phyloP scores from a whole-genome alignment of 53 echinoderm and acorn worm species.

The Apostichopus leukothele region DNA sequence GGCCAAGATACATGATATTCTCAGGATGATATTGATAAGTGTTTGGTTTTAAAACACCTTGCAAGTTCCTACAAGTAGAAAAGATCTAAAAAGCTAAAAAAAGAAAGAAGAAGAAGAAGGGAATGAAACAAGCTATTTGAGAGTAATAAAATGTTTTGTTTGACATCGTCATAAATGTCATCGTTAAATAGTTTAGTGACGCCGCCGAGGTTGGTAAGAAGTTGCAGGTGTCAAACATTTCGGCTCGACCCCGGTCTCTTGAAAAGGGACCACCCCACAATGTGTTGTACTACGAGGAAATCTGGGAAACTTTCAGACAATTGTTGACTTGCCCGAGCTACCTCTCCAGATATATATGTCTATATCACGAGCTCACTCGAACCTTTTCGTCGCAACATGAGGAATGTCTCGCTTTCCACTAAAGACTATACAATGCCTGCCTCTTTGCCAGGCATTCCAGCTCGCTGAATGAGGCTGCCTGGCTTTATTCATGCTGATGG shows the following conservation, averaged over 20 bases:
- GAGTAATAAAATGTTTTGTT: not conserved
- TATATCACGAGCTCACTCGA: not conserved
- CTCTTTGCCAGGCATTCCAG: not conserved
- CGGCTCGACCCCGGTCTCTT: constrained; percentile 17
- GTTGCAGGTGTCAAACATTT: constrained; percentile 22
- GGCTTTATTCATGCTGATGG: not conserved
- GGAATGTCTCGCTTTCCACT: constrained; percentile 25
- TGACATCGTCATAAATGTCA: constrained; percentile 6
- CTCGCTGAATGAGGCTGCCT: not conserved
- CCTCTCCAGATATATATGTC: too few relatives aligned
- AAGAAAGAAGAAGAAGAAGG: too few relatives aligned
- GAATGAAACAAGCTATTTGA: too few relatives aligned
- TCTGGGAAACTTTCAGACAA: too few relatives aligned
- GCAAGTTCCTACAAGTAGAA: too few relatives aligned
- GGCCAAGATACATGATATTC: too few relatives aligned
- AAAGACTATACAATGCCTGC: not conserved
- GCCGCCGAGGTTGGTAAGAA: not conserved
- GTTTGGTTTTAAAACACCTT: too few relatives aligned
- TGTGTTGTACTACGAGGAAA: constrained; percentile 7
- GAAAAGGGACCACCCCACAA: constrained; percentile 21
- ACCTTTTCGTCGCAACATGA: constrained; percentile 37
- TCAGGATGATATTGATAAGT: too few relatives aligned
- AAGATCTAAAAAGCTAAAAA: too few relatives aligned
- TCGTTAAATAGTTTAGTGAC: constrained; percentile 2
- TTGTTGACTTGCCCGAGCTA: too few relatives aligned